phyloP scores from a whole-genome alignment of 2,888 invertebrate genomes.

The Xestobium rufovillosum region DNA sequence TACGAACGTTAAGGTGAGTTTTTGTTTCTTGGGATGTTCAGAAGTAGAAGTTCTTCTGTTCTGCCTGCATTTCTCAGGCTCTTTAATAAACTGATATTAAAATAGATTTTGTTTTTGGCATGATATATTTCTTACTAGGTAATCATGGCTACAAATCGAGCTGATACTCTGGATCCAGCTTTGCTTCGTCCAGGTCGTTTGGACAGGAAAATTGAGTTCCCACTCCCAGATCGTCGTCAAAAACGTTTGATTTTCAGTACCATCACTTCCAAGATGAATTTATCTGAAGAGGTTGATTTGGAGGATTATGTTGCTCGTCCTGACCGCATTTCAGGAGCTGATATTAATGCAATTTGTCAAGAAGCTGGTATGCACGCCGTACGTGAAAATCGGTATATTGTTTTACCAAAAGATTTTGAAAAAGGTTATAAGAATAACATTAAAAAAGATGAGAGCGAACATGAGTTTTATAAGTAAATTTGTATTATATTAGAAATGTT shows the following conservation, averaged over 20 bases:
- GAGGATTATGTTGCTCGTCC: slow-evolving; percentile 99
- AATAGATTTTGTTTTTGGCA: too few relatives aligned
- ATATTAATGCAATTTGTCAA: slow-evolving; percentile 99
- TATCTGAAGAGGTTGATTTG: slow-evolving; percentile 96
- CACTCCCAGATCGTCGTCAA: slow-evolving; percentile 83
- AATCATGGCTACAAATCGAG: slow-evolving; percentile 95
- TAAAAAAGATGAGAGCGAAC: slow-evolving; percentile 98
- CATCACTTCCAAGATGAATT: slow-evolving; percentile 93
- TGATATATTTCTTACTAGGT: slow-evolving; percentile 38
- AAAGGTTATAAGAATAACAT: slow-evolving; percentile 99
- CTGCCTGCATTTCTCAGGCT: slow-evolving; percentile 5
- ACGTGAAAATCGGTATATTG: slow-evolving; percentile 97
- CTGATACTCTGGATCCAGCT: slow-evolving; percentile 98
- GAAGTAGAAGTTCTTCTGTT: background rate
- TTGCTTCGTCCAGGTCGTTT: slow-evolving; percentile 89
- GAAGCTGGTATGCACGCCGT: slow-evolving; percentile 99
- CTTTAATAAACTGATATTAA: too few relatives aligned
- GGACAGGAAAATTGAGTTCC: slow-evolving; percentile 98
- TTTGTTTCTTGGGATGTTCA: background rate
- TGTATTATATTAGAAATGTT: too few relatives aligned
- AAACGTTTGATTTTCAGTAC: slow-evolving; percentile 98
- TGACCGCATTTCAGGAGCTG: slow-evolving; percentile 97
- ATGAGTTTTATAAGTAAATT: slow-evolving; percentile 99
- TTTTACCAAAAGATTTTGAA: slow-evolving; percentile 98
- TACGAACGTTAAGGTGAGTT: slow-evolving; percentile 90